Evolutionary conservation across 2,797 vertebrate species (phyloP).

Genomic region (Melanotaenia trifasciata): DNA sequence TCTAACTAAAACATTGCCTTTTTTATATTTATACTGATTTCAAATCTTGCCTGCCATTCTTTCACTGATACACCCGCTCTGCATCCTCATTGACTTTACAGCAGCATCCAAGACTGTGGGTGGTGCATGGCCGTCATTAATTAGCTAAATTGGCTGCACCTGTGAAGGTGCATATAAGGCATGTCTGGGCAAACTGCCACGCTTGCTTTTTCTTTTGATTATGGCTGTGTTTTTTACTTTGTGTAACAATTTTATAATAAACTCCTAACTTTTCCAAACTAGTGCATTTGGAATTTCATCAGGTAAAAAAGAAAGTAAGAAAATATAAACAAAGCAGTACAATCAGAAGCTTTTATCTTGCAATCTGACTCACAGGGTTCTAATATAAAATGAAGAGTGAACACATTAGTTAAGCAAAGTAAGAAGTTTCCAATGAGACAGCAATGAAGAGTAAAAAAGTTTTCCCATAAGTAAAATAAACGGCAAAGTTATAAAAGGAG

Average conservation of each 20-base stretch:
- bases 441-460: background rate
- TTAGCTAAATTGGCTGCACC: background rate
- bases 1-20: too few relatives aligned
- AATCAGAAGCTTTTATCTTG: background rate
- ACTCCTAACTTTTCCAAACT: background rate
- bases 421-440: background rate
- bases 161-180: background rate
- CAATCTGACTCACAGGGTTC: background rate
- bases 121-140: background rate
- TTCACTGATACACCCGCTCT: background rate
- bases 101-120: background rate
- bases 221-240: too few relatives aligned
- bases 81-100: background rate
- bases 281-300: background rate
- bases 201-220: too few relatives aligned
- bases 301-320: too few relatives aligned
- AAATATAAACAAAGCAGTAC: background rate
- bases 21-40: background rate
- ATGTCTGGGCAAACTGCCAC: too few relatives aligned
- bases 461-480: background rate
- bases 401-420: background rate
- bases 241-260: background rate
- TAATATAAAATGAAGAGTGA: background rate
- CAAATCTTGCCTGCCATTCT: background rate
- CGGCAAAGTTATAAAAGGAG: background rate